phyloP scores from a whole-genome alignment of 2,113 vertebrate genomes.

The Poecile atricapillus region DNA sequence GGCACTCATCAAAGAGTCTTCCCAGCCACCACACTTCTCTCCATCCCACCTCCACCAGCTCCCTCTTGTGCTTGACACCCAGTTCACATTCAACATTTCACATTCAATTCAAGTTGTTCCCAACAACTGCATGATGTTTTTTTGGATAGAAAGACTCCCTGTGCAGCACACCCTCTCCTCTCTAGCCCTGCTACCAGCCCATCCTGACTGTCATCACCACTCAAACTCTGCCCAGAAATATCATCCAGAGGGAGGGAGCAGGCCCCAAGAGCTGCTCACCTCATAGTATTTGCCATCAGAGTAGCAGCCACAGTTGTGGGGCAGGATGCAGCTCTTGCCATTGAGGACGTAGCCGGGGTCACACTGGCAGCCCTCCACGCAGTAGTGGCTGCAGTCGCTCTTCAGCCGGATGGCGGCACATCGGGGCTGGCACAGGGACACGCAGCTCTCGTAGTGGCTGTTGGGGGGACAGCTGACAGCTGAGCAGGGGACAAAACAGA shows the following conservation, averaged over 20 bases:
- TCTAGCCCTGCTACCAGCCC: background rate
- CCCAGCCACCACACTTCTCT: background rate
- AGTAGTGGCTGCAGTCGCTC: constrained; percentile 93
- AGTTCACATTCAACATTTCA: background rate
- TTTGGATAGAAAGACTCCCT: background rate
- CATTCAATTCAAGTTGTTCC: too few species aligned
- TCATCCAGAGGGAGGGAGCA: background rate
- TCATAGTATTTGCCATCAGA: constrained; percentile 93
- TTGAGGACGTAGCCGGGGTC: constrained; percentile 91
- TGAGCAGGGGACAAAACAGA: constrained; percentile 33
- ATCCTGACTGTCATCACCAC: fast-evolving
- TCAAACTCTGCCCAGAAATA: background rate
- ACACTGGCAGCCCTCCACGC: constrained; percentile 95
- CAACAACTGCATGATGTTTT: background rate
- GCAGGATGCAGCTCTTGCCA: constrained; percentile 91
- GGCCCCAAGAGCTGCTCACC: constrained; percentile 46
- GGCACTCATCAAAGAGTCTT: background rate
- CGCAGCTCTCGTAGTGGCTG: constrained; percentile 93
- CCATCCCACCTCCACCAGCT: background rate
- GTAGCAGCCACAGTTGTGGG: constrained; percentile 95
- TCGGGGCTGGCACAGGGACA: constrained; percentile 91
- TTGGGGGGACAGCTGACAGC: constrained; percentile 89
- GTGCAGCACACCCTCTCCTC: background rate
- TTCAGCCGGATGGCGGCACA: constrained; percentile 91
- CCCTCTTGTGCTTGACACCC: background rate